Evolutionary conservation across 2,797 vertebrate genomes (phyloP).

Genomic region (Chloroceryle inda): DNA sequence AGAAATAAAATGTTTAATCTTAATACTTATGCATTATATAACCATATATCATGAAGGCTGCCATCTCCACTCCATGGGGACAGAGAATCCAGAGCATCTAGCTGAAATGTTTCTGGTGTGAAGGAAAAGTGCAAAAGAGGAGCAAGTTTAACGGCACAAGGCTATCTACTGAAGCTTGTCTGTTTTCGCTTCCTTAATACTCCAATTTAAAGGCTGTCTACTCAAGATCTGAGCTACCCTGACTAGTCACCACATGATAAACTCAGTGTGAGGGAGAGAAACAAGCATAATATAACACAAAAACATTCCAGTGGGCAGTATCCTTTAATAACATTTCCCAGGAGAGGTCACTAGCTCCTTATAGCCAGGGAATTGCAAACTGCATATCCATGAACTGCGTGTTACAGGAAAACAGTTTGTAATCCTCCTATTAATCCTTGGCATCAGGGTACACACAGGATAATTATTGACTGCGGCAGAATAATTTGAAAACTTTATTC

Average conservation of each 20-base stretch:
- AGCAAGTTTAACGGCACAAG: background rate
- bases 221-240: background rate
- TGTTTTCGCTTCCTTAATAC: background rate
- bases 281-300: background rate
- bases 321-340: background rate
- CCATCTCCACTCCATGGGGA: background rate
- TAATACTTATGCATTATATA: background rate
- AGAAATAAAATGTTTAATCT: background rate
- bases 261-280: background rate
- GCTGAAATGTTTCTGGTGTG: background rate
- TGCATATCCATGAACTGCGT: background rate
- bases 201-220: background rate
- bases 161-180: background rate
- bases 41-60: background rate
- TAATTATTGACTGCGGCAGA: slow-evolving; percentile 31
- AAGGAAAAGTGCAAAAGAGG: background rate
- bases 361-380: slow-evolving; percentile 19
- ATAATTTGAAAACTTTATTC: slow-evolving; percentile 68
- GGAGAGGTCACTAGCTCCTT: background rate
- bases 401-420: background rate
- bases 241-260: background rate
- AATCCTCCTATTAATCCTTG: slow-evolving; percentile 62
- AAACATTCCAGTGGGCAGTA: background rate
- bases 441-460: slow-evolving; percentile 25
- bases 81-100: background rate